Percentiles rank a stretch among this genome's conserved stretches.
Conservation (phyloP, 1,140 invertebrate species). For the Antheraea mylitta region DNA sequence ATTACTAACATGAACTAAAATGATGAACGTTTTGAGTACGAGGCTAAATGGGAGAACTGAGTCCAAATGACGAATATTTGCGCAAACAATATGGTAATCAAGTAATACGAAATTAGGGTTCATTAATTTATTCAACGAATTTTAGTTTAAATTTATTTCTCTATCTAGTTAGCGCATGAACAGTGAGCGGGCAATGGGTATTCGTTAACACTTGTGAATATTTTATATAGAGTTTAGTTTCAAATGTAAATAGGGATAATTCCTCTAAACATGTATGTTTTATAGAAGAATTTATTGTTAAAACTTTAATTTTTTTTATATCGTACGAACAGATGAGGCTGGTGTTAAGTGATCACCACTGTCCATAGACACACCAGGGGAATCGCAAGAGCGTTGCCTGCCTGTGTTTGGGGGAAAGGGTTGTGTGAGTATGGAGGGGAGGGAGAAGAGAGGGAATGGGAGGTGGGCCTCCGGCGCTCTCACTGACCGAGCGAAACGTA, state of each 20-base stretch:
- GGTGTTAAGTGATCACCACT: too few species aligned
- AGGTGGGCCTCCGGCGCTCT: too few species aligned
- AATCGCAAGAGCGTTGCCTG: too few species aligned
- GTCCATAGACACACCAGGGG: too few species aligned
- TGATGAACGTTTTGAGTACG: neutral
- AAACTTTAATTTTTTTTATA: neutral
- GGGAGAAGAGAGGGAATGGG: too few species aligned
- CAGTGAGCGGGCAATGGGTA: neutral
- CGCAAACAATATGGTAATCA: conserved; percentile 22
- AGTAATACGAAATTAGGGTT: conserved; percentile 16
- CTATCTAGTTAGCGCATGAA: conserved; percentile 19
- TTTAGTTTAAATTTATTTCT: conserved; percentile 22
- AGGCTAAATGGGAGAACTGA: neutral
- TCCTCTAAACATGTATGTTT: neutral
- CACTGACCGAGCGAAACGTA: too few species aligned
- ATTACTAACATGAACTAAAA: neutral
- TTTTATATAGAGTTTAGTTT: neutral
- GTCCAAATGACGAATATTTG: conserved; percentile 9
- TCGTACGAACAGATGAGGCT: too few species aligned
- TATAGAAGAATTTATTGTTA: neutral
- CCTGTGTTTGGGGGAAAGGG: too few species aligned
- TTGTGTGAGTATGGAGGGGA: too few species aligned
- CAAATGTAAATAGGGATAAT: neutral
- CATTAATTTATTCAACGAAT: conserved; percentile 18
- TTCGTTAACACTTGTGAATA: neutral